Base-by-base conservation (phyloP, 1,140 invertebrate genomes). In the Drosophila carrolli region DNA sequence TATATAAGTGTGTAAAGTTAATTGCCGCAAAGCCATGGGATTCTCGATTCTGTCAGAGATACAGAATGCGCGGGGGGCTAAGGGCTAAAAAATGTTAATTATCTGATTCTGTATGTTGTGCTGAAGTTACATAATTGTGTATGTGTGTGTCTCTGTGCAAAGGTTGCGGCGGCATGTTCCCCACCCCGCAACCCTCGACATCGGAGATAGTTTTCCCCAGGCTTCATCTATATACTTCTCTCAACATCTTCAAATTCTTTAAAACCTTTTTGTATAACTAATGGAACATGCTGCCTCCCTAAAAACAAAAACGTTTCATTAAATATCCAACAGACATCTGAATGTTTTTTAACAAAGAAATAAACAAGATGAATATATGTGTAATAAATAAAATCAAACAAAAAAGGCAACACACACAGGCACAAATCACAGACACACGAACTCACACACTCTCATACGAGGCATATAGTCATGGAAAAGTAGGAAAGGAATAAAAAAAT, bases 81-180 rank as follows among this genome's bases (percentile, higher is more conserved):
- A 19, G 35, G 32, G 55, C 56, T 32, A 68, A 71, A 70, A 48
- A 50, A 88, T 80, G 76, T 89, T 88, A 89, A 79, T 88, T 89
- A 89, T 66, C 51, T 75, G 81, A 89, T 88, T 88, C 83, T 88
- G 84, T 89, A 89, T 88, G 83, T 88, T 88, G 83, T 88, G 72
- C 84, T 67, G 80, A 86, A 82, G 75, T 83, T 89, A 88, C 73
- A 83, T 88, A 86, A 53, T 53, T 82, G 74, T 82, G 78, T 78
- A 71, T 75, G 71, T 88, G 83, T 88, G 83, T 84, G 76, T 86
- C 58, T 81, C 80, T 74, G 82, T 82, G 78, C 63, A 66, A 61
- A 73, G 54, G 76, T 79, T 89, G 79, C 80, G 71, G 79, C 83
- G 67, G 83, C 79, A 88, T 88, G 83, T 86, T 86, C 79, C 72